phyloP scores from a whole-genome alignment of 2,113 vertebrate genomes.

The Echinops telfairi region DNA sequence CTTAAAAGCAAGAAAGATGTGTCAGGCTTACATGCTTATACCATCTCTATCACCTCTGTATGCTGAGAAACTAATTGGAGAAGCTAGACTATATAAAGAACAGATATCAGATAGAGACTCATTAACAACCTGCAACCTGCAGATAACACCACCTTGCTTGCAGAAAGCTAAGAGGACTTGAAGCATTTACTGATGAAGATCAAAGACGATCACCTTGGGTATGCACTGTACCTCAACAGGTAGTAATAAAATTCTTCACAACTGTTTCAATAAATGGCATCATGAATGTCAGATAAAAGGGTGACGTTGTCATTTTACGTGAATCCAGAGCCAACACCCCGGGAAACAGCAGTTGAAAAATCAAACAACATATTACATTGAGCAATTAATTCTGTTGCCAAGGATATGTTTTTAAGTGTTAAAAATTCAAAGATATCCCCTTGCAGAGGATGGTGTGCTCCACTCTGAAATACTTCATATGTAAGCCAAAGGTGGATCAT shows the following conservation, averaged over 20 bases:
- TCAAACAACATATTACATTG: neutral
- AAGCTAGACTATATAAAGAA: too few species aligned
- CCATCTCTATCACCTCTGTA: too few species aligned
- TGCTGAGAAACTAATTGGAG: too few species aligned
- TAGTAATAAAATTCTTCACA: neutral
- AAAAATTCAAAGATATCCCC: neutral
- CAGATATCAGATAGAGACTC: too few species aligned
- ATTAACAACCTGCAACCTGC: too few species aligned
- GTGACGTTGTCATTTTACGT: neutral
- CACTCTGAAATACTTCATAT: neutral
- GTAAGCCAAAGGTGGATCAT: neutral
- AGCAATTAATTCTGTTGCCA: neutral
- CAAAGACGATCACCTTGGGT: too few species aligned
- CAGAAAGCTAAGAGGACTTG: too few species aligned
- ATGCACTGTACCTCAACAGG: neutral
- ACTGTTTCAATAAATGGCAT: neutral
- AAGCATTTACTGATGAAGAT: too few species aligned
- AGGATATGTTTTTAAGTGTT: neutral
- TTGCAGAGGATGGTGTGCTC: neutral
- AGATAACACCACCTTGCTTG: too few species aligned
- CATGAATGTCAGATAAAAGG: neutral
- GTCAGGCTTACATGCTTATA: too few species aligned
- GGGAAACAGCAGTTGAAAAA: neutral
- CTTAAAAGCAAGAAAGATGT: too few species aligned
- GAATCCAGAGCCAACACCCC: neutral